Conservation (phyloP, 2,888 invertebrate genomes). For the Sinopyrophorus schimmeli region DNA sequence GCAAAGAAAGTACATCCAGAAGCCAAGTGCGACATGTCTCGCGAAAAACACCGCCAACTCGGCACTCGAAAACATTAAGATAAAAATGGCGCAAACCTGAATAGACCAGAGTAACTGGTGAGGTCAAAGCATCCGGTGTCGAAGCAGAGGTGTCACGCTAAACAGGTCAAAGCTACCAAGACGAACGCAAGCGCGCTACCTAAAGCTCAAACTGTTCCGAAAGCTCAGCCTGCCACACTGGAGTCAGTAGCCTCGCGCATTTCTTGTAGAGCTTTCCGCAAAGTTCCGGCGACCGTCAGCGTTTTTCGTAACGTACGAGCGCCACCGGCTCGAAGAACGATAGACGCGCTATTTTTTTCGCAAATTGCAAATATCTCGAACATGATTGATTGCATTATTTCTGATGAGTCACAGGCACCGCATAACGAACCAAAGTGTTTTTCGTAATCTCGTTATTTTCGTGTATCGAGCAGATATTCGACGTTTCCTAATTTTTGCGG, state of each 20-base stretch:
- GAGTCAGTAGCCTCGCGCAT: slow-evolving; percentile 49
- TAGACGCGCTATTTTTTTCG: slow-evolving; percentile 26
- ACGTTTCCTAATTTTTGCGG: slow-evolving; percentile 4
- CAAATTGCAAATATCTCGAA: slow-evolving; percentile 23
- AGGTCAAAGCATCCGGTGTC: slow-evolving; percentile 41
- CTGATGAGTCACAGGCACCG: slow-evolving; percentile 17
- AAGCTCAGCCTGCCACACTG: slow-evolving; percentile 43
- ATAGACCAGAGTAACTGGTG: slow-evolving; percentile 31
- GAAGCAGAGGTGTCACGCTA: slow-evolving; percentile 48
- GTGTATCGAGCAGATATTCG: slow-evolving; percentile 24
- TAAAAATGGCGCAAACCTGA: slow-evolving; percentile 29
- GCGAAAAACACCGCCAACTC: too few relatives aligned
- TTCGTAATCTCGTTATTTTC: slow-evolving; percentile 15
- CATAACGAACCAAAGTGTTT: slow-evolving; percentile 21
- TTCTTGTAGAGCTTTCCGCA: slow-evolving; percentile 27
- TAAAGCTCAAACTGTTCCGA: slow-evolving; percentile 42
- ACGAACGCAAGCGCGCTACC: slow-evolving; percentile 43
- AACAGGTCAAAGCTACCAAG: slow-evolving; percentile 47
- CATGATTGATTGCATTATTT: slow-evolving; percentile 28
- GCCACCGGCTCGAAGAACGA: slow-evolving; percentile 32
- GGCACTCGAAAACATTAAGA: slow-evolving; percentile 22
- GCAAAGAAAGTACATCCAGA: too few relatives aligned
- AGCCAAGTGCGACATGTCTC: too few relatives aligned
- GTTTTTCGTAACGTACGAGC: slow-evolving; percentile 24
- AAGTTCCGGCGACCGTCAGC: slow-evolving; percentile 11